A percentile compares a stretch with the other conserved stretches of the same genome.
phyloP scores from a whole-genome alignment of 2,888 invertebrate genomes.

The Cryptocephalus moraei region DNA sequence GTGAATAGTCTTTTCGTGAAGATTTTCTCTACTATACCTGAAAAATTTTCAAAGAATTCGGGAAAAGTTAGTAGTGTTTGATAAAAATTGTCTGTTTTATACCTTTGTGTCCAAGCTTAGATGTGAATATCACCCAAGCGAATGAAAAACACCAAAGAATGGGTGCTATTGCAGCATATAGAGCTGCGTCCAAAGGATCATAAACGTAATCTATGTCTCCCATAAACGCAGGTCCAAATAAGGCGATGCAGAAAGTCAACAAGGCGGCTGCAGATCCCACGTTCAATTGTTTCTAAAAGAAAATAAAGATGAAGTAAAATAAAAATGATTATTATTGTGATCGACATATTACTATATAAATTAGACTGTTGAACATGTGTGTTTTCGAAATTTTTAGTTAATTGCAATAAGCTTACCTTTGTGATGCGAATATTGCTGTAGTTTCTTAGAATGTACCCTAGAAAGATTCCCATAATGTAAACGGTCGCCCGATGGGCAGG shows the following conservation, averaged over 20 bases:
- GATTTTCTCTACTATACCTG: conserved; percentile 45
- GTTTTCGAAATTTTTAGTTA: too few relatives aligned
- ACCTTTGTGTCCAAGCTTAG: conserved; percentile 52
- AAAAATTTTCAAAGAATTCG: conserved; percentile 15
- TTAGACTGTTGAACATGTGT: too few relatives aligned
- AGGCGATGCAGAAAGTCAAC: conserved; percentile 43
- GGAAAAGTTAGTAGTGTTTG: neutral
- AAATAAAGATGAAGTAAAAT: neutral
- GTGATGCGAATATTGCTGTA: conserved; percentile 38
- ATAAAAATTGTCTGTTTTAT: conserved; percentile 6
- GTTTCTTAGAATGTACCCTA: conserved; percentile 48
- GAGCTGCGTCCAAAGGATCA: conserved; percentile 52
- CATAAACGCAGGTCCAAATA: conserved; percentile 55
- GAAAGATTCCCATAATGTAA: conserved; percentile 55
- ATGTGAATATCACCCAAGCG: conserved; percentile 56
- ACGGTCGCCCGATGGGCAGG: conserved; percentile 57
- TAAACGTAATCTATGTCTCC: conserved; percentile 51
- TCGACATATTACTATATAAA: too few relatives aligned
- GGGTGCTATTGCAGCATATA: conserved; percentile 60
- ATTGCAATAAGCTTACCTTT: conserved; percentile 27
- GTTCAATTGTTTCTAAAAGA: conserved; percentile 39
- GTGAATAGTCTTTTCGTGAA: conserved; percentile 52
- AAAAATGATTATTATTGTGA: too few relatives aligned
- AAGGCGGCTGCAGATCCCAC: conserved; percentile 47
- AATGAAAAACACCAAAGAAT: conserved; percentile 58